These are phyloP conservation scores for Dolomedes plantarius DNA, from an alignment of 2,888 invertebrate species.

Conservation along the genomic window DNA sequence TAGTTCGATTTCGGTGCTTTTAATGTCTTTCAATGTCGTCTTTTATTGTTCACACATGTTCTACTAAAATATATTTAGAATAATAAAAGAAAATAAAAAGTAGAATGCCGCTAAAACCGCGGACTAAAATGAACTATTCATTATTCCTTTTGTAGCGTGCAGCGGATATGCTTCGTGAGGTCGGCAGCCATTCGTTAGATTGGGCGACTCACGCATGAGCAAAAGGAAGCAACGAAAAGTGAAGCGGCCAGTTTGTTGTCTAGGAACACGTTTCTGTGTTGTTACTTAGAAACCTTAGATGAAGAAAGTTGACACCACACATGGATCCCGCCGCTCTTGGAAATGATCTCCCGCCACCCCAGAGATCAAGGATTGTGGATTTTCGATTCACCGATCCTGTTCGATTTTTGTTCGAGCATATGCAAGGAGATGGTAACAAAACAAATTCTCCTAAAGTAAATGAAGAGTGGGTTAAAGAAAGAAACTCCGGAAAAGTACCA, in stretches of 20 bases:
- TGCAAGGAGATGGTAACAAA: conserved; percentile 49
- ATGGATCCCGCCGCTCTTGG: conserved; percentile 43
- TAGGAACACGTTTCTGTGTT: conserved; percentile 58
- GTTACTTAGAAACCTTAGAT: conserved; percentile 62
- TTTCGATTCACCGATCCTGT: conserved; percentile 62
- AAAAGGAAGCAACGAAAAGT: conserved; percentile 52
- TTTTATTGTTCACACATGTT: conserved; percentile 50
- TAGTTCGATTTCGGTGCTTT: conserved; percentile 1
- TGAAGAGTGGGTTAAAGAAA: conserved; percentile 44
- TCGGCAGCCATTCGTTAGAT: conserved; percentile 65
- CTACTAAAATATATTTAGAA: conserved; percentile 64
- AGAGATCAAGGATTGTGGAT: conserved; percentile 38
- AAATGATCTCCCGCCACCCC: conserved; percentile 42
- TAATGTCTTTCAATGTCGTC: conserved; percentile 28
- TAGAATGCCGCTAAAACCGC: conserved; percentile 27
- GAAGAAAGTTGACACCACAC: conserved; percentile 42
- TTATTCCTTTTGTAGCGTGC: conserved; percentile 66
- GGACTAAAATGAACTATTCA: conserved; percentile 61
- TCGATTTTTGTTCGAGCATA: conserved; percentile 64
- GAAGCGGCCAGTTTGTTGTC: conserved; percentile 69
- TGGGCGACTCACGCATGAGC: conserved; percentile 65
- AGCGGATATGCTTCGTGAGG: conserved; percentile 64
- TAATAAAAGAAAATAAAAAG: conserved; percentile 41
- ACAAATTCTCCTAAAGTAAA: conserved; percentile 35
- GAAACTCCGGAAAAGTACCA: conserved; percentile 25